These are phyloP conservation scores for Delphinapterus leucas DNA, from an alignment of 2,113 vertebrate genomes.

Conservation along the genomic window DNA sequence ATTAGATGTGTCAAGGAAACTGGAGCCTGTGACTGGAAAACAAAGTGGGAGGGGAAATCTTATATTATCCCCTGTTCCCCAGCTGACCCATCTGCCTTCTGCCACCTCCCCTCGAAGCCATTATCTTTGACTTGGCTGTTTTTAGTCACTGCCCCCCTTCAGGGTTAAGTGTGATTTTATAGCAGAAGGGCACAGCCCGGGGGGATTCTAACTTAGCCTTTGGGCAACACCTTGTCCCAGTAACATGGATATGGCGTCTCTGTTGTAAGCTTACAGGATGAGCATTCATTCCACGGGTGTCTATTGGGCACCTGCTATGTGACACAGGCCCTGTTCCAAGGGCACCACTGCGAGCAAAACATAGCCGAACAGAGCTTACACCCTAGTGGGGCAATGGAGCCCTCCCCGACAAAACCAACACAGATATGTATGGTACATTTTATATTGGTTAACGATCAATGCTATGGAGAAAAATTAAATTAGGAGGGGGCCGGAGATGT, in stretches of 20 bases:
- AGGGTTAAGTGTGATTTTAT: neutral
- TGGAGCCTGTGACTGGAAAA: neutral
- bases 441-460: fast-evolving
- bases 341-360: neutral
- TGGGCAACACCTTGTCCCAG: neutral
- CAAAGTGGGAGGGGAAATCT: too few species aligned
- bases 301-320: fast-evolving
- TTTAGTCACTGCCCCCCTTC: neutral
- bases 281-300: neutral
- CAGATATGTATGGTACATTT: neutral
- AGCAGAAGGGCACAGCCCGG: neutral
- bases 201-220: neutral
- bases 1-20: neutral
- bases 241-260: fast-evolving
- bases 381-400: neutral
- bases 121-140: neutral
- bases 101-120: fast-evolving
- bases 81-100: fast-evolving
- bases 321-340: neutral
- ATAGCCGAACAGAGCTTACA: fast-evolving
- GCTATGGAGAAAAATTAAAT: neutral
- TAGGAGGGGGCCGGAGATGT: neutral
- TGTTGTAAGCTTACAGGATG: fast-evolving
- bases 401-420: fast-evolving
- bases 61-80: neutral